A percentile compares a stretch with the other conserved stretches of the same genome.
Conservation (phyloP, 2,797 vertebrate species). For the Bryconaethiops microstoma region DNA sequence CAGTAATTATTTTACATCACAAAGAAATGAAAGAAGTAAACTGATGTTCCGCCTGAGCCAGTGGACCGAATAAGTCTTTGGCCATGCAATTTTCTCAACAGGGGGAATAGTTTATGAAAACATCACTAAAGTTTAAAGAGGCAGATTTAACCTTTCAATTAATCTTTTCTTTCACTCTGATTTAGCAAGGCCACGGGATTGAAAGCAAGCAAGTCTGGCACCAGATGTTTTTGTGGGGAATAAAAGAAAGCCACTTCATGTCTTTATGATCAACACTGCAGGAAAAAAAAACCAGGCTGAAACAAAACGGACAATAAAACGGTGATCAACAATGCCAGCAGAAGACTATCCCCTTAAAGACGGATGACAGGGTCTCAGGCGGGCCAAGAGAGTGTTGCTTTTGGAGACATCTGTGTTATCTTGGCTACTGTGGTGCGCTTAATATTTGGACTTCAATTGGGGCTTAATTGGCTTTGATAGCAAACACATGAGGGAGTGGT, state of each 20-base stretch:
- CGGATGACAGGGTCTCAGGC: slow-evolving; percentile 7
- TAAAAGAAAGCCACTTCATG: background rate
- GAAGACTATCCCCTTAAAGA: slow-evolving; percentile 20
- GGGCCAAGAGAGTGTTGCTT: slow-evolving; percentile 30
- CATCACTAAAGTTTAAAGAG: slow-evolving; percentile 14
- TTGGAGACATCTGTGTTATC: slow-evolving; percentile 50
- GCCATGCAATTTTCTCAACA: slow-evolving; percentile 23
- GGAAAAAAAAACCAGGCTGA: background rate
- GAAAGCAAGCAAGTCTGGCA: slow-evolving; percentile 9
- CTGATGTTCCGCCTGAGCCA: slow-evolving; percentile 3
- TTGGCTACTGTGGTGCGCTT: slow-evolving; percentile 47
- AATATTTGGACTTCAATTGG: slow-evolving; percentile 53
- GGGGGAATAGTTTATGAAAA: slow-evolving; percentile 23
- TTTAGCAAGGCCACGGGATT: background rate
- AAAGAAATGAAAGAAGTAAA: slow-evolving; percentile 19
- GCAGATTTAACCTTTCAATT: slow-evolving; percentile 24
- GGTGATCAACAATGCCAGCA: background rate
- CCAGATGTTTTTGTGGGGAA: slow-evolving; percentile 9
- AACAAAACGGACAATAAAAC: slow-evolving; percentile 8
- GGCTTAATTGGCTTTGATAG: slow-evolving; percentile 50
- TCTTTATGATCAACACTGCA: background rate
- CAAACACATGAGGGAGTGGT: slow-evolving; percentile 44
- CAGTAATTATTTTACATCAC: slow-evolving; percentile 15
- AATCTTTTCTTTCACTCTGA: background rate
- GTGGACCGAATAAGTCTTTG: slow-evolving; percentile 18